phyloP scores from a whole-genome alignment of 1,140 invertebrate genomes.

The Cherax quadricarinatus region DNA sequence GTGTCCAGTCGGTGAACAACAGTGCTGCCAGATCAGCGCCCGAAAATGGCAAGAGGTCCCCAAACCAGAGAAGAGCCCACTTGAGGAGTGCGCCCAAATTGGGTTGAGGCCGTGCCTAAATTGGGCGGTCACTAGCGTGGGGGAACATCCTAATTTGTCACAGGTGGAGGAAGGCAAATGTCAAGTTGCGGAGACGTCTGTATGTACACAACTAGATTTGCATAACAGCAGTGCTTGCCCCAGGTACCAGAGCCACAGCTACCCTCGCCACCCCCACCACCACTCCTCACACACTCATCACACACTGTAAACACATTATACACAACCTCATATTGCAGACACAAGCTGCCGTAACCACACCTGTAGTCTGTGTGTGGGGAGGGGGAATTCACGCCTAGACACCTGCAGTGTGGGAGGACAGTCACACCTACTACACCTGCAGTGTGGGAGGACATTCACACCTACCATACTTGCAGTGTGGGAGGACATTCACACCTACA shows the following conservation, averaged over 20 bases:
- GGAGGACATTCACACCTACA: not conserved
- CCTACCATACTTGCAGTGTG: no score
- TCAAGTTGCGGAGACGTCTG: conserved; percentile 50
- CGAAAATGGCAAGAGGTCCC: not conserved
- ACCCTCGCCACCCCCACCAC: no score
- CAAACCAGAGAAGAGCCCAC: not conserved
- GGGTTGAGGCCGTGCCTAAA: not conserved
- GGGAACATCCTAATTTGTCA: conserved; percentile 67
- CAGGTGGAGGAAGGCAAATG: conserved; percentile 66
- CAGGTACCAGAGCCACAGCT: not conserved
- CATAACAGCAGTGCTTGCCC: conserved; percentile 46
- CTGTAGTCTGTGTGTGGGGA: no score
- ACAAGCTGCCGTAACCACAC: no score
- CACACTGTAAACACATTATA: conserved; percentile 40
- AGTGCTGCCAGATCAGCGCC: no score
- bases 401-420: no score
- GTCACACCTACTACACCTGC: no score
- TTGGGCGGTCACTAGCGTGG: not conserved
- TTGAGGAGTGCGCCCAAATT: not conserved
- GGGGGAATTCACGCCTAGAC: not conserved
- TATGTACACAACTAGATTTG: conserved; percentile 49
- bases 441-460: no score
- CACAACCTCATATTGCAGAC: not conserved
- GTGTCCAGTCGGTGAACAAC: no score
- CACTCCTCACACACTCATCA: no score